phyloP scores from a whole-genome alignment of 2,888 invertebrate species.

The Drosophila stalkeri region DNA sequence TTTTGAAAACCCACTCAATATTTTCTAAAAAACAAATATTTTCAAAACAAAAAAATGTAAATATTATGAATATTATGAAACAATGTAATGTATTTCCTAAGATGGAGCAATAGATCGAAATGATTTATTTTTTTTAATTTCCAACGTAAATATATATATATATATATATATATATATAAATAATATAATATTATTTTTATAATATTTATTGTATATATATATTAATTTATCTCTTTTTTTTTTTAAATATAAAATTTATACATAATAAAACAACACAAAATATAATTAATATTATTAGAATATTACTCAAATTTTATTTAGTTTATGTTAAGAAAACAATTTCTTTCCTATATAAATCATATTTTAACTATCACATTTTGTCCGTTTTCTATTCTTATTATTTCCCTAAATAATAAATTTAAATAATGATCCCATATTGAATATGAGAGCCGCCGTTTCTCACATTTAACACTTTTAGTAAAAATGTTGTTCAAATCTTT shows the following conservation, averaged over 20 bases:
- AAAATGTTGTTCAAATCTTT: slow-evolving; percentile 1
- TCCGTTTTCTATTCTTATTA: not conserved
- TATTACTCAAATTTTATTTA: not conserved
- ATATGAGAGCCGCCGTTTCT: not conserved
- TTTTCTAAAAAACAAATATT: not conserved
- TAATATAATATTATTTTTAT: too few relatives aligned
- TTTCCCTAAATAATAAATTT: not conserved
- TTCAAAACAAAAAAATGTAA: not conserved
- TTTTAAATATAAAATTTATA: too few relatives aligned
- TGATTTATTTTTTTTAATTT: too few relatives aligned
- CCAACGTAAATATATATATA: too few relatives aligned
- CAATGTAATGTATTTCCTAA: not conserved
- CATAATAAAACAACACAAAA: not conserved
- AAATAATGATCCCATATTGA: not conserved
- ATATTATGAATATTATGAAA: not conserved
- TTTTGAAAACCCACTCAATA: not conserved
- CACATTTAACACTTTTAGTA: not conserved
- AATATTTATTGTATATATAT: not conserved
- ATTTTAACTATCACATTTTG: not conserved
- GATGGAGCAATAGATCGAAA: too few relatives aligned
- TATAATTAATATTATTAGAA: not conserved
- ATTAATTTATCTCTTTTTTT: too few relatives aligned
- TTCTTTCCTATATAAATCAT: not conserved
- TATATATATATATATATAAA: too few relatives aligned
- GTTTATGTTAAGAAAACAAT: not conserved